Conservation (phyloP, 1,140 invertebrate genomes). For the Macrobrachium nipponense region DNA sequence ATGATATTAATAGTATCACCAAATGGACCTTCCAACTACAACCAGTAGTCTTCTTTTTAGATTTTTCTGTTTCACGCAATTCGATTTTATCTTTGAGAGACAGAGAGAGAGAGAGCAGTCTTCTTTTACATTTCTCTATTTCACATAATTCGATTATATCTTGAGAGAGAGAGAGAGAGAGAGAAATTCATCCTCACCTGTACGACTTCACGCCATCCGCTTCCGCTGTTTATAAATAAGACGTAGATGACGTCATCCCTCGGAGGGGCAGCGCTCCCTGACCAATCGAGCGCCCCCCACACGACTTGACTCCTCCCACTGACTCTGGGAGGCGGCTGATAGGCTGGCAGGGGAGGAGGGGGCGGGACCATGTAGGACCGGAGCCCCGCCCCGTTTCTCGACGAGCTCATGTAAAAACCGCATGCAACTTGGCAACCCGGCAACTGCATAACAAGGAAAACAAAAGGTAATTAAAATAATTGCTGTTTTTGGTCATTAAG, state of each 20-base stretch:
- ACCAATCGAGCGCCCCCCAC: conserved; percentile 30
- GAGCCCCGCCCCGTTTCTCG: not conserved
- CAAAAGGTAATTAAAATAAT: not conserved
- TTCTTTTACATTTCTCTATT: not conserved
- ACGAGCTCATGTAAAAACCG: conserved; percentile 16
- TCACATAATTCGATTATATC: not conserved
- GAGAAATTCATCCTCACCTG: conserved; percentile 13
- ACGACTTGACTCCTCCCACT: conserved; percentile 30
- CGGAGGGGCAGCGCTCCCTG: not conserved
- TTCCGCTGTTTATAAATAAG: conserved; percentile 18
- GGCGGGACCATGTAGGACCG: not conserved
- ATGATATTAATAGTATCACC: too few relatives aligned
- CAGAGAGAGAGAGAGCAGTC: too few relatives aligned
- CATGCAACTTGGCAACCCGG: conserved; percentile 31
- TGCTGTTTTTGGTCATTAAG: not conserved
- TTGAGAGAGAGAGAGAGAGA: too few relatives aligned
- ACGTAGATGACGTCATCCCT: conserved; percentile 10
- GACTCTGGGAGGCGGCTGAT: conserved; percentile 20
- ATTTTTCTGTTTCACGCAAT: not conserved
- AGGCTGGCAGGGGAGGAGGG: not conserved
- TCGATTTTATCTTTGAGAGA: too few relatives aligned
- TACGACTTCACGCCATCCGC: conserved; percentile 25
- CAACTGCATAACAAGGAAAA: conserved; percentile 15
- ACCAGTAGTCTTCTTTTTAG: not conserved
- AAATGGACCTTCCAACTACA: too few relatives aligned